phyloP scores from a whole-genome alignment of 2,888 invertebrate species.

The Pristionchus exspectatus region DNA sequence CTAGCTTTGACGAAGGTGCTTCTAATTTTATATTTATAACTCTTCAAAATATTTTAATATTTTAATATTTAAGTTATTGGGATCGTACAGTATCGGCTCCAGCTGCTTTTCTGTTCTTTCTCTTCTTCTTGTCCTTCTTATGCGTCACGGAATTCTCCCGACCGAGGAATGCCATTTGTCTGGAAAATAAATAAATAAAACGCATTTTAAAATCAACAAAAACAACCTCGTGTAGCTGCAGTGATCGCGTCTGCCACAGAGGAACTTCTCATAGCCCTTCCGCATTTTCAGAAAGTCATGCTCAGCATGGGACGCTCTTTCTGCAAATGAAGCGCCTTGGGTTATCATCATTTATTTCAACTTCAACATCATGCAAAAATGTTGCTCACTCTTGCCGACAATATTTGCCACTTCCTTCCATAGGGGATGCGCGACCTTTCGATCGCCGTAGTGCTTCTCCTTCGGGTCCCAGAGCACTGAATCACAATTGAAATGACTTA shows the following conservation, averaged over 20 bases:
- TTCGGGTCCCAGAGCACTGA: neutral
- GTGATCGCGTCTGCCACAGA: neutral
- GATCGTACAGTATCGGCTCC: neutral
- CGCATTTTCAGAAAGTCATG: neutral
- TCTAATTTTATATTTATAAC: neutral
- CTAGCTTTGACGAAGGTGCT: too few relatives aligned
- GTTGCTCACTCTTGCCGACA: neutral
- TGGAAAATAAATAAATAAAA: neutral
- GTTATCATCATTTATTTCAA: too few relatives aligned
- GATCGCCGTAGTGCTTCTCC: neutral
- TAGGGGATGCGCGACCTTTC: neutral
- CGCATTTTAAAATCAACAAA: neutral
- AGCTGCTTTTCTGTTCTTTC: neutral
- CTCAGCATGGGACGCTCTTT: neutral
- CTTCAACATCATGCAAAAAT: neutral
- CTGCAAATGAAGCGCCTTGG: neutral
- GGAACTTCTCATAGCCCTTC: slow-evolving; percentile 2
- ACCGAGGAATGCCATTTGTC: neutral
- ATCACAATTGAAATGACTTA: neutral
- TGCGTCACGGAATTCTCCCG: neutral
- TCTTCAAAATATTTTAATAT: neutral
- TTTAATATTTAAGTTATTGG: neutral
- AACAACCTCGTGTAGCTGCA: neutral
- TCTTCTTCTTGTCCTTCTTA: neutral
- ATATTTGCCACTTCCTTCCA: neutral